Percentiles rank a stretch among this genome's conserved stretches.
phyloP scores from a whole-genome alignment of 2,888 invertebrate genomes.

The Alsophila aescularia region DNA sequence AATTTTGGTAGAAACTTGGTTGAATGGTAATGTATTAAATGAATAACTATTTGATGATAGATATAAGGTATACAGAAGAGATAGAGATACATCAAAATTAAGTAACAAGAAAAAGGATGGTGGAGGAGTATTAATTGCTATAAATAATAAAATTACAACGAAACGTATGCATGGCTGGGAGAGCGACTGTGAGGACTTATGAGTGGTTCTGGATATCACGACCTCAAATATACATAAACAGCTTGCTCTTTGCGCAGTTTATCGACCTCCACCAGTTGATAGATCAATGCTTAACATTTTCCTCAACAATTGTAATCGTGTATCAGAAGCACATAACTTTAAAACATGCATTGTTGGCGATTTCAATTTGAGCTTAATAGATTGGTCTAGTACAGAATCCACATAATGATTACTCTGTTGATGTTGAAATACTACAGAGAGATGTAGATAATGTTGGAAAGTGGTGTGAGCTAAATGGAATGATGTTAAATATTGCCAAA shows the following conservation, averaged over 20 bases:
- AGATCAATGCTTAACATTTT: too few species aligned
- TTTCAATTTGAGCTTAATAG: too few species aligned
- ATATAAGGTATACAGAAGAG: constrained; percentile 3
- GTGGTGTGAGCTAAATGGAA: too few species aligned
- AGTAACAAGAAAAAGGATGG: background rate
- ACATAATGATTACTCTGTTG: too few species aligned
- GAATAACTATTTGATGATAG: constrained; percentile 1
- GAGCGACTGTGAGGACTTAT: background rate
- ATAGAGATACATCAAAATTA: constrained; percentile 2
- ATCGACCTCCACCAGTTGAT: too few species aligned
- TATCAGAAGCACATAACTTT: too few species aligned
- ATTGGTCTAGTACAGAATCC: too few species aligned
- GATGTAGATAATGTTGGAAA: too few species aligned
- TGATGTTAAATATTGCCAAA: too few species aligned
- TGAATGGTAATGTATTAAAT: background rate
- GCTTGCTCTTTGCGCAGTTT: background rate
- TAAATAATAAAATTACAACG: background rate
- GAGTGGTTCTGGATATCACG: background rate
- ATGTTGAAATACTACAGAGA: too few species aligned
- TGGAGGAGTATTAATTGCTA: background rate
- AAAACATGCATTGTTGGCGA: too few species aligned
- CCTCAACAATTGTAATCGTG: too few species aligned
- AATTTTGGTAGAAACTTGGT: background rate
- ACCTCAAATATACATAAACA: background rate
- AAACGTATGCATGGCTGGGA: background rate